Evolutionary conservation across 2,888 invertebrate genomes (phyloP), one percentile per base, ranked within the genome.

Genomic region (Flexamia atlantica): DNA sequence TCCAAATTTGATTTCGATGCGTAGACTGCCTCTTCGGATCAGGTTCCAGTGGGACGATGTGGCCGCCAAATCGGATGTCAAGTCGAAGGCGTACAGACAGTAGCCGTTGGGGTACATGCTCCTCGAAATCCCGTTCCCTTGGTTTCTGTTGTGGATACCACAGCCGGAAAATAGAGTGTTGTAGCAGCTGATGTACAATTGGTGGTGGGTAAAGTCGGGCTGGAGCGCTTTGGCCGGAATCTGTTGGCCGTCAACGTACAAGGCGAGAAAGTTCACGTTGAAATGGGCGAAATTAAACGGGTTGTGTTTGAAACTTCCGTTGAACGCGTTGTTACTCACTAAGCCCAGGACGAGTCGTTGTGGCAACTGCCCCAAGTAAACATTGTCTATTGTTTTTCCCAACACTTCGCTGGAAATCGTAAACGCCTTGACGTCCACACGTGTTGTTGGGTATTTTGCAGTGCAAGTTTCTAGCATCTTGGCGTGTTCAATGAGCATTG

Each of bases 281-380:
- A 72, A 86, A 82, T 85, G 79, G 81, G 85, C 17, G 84, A 88
- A 86, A 72, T 80, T 80, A 28, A 57, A 80, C 10, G 80, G 80
- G 60, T 80, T 80, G 30, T n/a, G 20, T 57, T 80, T 32, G 7
- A 50, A 57, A 28, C 53, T 17, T 17, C 80, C 80, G 20, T 80
- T 80, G 60, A 30, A 80, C 2, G 80, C 80, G n/a, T 60, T 80
- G 23, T 80, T 80, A n/a, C 57, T 60, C 82, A 80, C 80, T 32
- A 89, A 88, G 5, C 87, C 88, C 20, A 89, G 23, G 20, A 89
- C 85, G 9, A 89, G 83, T 57, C 88, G 84, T 84, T 87, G 87
- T 0, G 89, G 89, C n/a, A 89, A 81, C 82, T 87, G 87, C 0
- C 88, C 88, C 5, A 87, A 40, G 83, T 88, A 88, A 14, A 89